A percentile compares a stretch with the other conserved stretches of the same genome.
These are phyloP conservation scores for Erpobdella octoculata DNA, from an alignment of 2,888 invertebrate species.

Conservation along the genomic window DNA sequence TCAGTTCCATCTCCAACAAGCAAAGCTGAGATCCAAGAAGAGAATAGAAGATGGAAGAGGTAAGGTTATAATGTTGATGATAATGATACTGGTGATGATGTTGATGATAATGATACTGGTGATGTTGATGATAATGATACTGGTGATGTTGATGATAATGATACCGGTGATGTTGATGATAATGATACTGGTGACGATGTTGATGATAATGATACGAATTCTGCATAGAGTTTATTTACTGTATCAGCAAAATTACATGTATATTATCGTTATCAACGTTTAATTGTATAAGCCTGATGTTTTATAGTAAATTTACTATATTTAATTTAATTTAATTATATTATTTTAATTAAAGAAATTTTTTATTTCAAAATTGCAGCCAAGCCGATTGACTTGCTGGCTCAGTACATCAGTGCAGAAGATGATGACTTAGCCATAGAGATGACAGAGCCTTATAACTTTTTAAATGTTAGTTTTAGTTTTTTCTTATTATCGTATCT, in stretches of 20 bases:
- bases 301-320: background rate
- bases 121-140: background rate
- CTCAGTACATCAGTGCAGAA: conserved; percentile 75
- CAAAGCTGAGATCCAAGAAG: conserved; percentile 81
- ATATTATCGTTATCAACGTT: background rate
- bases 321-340: background rate
- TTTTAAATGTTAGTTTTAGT: conserved; percentile 66
- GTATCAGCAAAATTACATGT: background rate
- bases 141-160: background rate
- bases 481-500: too few relatives aligned
- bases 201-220: too few relatives aligned
- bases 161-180: conserved; percentile 4
- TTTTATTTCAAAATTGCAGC: conserved; percentile 57
- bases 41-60: conserved; percentile 87
- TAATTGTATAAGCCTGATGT: background rate
- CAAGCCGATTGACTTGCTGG: conserved; percentile 92
- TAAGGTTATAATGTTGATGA: conserved; percentile 41
- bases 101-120: background rate
- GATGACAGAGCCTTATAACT: conserved; percentile 95
- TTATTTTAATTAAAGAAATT: background rate
- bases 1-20: conserved; percentile 90
- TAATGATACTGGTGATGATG: background rate
- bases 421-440: conserved; percentile 81
- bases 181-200: conserved; percentile 5
- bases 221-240: background rate